Conservation (phyloP, 2,113 vertebrate species). For the Choloepus hoffmanni region DNA sequence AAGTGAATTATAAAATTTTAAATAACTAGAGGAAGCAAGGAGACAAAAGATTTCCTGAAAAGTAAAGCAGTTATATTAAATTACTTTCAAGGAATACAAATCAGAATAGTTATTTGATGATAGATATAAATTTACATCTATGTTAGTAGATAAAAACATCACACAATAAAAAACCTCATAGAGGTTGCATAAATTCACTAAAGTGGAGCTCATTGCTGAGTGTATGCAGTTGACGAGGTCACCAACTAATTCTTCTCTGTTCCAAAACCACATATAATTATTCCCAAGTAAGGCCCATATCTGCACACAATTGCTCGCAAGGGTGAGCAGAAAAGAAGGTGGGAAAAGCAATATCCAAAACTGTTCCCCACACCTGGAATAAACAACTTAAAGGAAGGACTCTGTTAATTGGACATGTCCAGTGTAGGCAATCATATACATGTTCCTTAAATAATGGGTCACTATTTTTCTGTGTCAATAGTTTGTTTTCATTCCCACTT, state of each 20-base stretch:
- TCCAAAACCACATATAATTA: not conserved
- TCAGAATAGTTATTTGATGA: not conserved
- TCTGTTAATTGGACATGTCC: too few relatives aligned
- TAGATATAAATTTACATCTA: not conserved
- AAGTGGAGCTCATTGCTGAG: not conserved
- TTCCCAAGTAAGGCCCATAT: not conserved
- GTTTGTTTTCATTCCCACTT: not conserved
- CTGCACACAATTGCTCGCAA: not conserved
- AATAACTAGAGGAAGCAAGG: constrained; percentile 32
- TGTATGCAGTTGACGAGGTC: not conserved
- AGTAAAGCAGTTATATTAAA: not conserved
- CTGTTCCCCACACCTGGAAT: not conserved
- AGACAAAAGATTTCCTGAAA: not conserved
- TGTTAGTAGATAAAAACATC: not conserved
- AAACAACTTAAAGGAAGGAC: not conserved
- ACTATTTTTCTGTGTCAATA: not conserved
- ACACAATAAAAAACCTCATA: not conserved
- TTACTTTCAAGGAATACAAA: not conserved
- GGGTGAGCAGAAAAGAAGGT: not conserved
- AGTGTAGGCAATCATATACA: not conserved
- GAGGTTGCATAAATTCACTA: not conserved
- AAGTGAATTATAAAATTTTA: not conserved
- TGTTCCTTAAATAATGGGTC: not conserved
- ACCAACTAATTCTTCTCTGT: not conserved
- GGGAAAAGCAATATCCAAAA: not conserved